Evolutionary conservation across 2,888 invertebrate species (phyloP).

Genomic region (Hirtodrosophila cameraria): DNA sequence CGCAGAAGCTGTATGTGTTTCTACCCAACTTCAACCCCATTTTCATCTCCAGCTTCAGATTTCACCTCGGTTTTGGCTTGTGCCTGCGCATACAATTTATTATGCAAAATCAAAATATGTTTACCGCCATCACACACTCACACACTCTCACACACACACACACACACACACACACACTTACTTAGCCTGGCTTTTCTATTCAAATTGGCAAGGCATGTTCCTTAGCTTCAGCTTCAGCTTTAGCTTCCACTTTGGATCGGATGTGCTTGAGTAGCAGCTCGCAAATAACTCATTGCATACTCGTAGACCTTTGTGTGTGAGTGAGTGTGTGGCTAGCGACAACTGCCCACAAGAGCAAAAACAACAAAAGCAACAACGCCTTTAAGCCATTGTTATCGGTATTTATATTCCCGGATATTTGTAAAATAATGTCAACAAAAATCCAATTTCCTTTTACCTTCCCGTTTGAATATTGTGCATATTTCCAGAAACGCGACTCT

Average conservation of each 20-base stretch:
- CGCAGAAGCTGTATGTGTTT: slow-evolving; percentile 13
- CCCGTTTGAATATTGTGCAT: slow-evolving; percentile 58
- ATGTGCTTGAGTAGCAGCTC: slow-evolving; percentile 38
- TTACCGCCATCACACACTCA: slow-evolving; percentile 37
- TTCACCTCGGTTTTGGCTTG: slow-evolving; percentile 10
- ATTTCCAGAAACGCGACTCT: slow-evolving; percentile 11
- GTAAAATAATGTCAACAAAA: slow-evolving; percentile 75
- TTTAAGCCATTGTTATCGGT: slow-evolving; percentile 45
- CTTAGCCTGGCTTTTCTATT: slow-evolving; percentile 20
- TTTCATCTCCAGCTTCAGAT: background rate
- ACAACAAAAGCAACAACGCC: background rate
- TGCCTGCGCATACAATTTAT: slow-evolving; percentile 50
- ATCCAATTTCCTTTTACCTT: slow-evolving; percentile 77
- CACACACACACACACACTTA: background rate
- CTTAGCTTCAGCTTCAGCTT: slow-evolving; percentile 19
- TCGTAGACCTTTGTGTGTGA: background rate
- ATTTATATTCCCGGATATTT: slow-evolving; percentile 69
- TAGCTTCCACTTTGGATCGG: slow-evolving; percentile 32
- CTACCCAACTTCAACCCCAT: background rate
- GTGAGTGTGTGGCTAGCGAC: slow-evolving; percentile 2
- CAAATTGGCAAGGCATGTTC: slow-evolving; percentile 36
- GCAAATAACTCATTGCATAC: slow-evolving; percentile 39
- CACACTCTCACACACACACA: slow-evolving; percentile 8
- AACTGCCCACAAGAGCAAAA: slow-evolving; percentile 21
- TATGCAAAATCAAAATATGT: slow-evolving; percentile 64